Evolutionary conservation across 2,113 vertebrate genomes (phyloP).

Genomic region (Prionailurus bengalensis): DNA sequence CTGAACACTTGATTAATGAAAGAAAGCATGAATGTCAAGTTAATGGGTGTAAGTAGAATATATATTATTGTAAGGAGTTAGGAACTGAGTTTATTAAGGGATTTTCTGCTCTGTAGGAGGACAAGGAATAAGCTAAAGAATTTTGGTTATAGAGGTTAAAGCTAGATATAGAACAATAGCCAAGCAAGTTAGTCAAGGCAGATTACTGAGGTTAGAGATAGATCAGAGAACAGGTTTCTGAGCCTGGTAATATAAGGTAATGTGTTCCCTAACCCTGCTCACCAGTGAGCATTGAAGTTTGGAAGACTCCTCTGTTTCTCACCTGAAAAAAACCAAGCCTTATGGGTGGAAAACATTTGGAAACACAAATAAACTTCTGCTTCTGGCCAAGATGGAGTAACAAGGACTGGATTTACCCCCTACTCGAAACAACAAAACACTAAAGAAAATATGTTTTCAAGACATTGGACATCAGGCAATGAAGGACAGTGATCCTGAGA

Average conservation of each 20-base stretch:
- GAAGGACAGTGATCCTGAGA: not conserved
- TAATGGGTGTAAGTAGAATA: not conserved
- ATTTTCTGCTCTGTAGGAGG: not conserved
- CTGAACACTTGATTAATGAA: not conserved
- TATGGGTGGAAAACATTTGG: not conserved
- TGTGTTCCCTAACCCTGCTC: not conserved
- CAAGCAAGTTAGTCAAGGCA: not conserved
- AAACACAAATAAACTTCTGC: not conserved
- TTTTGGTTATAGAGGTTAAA: not conserved
- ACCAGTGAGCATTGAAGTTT: not conserved
- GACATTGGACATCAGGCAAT: not conserved
- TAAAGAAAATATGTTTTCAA: not conserved
- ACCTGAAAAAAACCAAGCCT: not conserved
- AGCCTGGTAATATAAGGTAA: no score
- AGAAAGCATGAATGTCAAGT: not conserved
- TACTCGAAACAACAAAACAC: not conserved
- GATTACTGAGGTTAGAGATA: not conserved
- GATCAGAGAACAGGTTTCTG: not conserved
- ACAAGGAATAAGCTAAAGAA: not conserved
- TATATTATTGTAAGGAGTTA: not conserved
- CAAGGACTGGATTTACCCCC: not conserved
- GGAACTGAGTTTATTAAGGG: not conserved
- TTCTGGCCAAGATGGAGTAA: not conserved
- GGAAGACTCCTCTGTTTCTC: not conserved
- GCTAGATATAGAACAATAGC: not conserved